These are phyloP conservation scores for Neosilurus hyrtlii DNA, from an alignment of 2,797 vertebrate species.

Conservation along the genomic window DNA sequence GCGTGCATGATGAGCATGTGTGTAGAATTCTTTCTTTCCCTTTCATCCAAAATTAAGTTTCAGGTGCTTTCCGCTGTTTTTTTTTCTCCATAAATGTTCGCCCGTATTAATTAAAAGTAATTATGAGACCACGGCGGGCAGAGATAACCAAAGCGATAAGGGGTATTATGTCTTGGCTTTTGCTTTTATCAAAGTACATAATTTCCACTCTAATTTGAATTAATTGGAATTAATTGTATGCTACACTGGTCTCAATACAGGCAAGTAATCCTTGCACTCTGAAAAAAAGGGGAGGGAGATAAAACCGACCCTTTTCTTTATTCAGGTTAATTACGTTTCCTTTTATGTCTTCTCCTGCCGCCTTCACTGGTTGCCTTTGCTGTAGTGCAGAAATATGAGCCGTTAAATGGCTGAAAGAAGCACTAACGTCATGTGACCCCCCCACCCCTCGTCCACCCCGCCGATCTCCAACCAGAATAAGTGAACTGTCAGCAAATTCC, in stretches of 20 bases:
- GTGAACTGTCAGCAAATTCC: constrained; percentile 98
- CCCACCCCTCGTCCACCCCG: constrained; percentile 21
- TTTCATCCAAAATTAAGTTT: constrained; percentile 59
- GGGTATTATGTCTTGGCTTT: constrained; percentile 67
- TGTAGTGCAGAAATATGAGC: constrained; percentile 40
- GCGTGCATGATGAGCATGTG: constrained; percentile 27
- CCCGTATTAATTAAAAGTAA: constrained; percentile 78
- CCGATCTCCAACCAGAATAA: constrained; percentile 72
- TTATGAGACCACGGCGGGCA: constrained; percentile 71
- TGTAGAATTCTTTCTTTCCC: constrained; percentile 42
- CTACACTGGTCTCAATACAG: constrained; percentile 87
- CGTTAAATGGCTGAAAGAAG: constrained; percentile 64
- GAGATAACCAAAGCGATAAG: constrained; percentile 71
- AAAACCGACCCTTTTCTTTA: constrained; percentile 82
- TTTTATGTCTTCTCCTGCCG: constrained; percentile 74
- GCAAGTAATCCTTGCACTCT: constrained; percentile 83
- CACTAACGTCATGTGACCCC: constrained; percentile 66
- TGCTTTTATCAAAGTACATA: constrained; percentile 84
- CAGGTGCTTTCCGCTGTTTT: constrained; percentile 62
- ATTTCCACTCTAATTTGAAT: constrained; percentile 91
- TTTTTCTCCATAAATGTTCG: constrained; percentile 56
- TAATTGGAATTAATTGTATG: constrained; percentile 97
- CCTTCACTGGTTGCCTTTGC: neutral
- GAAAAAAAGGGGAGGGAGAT: constrained; percentile 80
- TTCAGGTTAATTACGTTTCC: constrained; percentile 94